A percentile compares a stretch with the other conserved stretches of the same genome.
These are phyloP conservation scores for Teleogryllus occipitalis DNA, from an alignment of 1,140 invertebrate genomes.

Conservation along the genomic window DNA sequence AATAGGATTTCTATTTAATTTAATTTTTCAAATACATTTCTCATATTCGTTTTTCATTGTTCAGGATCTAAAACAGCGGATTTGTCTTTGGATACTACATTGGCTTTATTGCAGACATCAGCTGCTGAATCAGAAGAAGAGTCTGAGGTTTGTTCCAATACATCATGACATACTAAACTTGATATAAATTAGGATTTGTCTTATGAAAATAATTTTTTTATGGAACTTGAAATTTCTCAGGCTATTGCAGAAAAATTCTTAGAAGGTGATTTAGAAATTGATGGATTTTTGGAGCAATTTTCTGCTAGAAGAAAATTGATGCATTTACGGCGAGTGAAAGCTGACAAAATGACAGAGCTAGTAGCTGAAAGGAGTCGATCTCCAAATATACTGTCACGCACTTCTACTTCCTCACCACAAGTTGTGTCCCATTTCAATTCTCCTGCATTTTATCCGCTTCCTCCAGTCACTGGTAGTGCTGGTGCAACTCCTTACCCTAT, in stretches of 20 bases:
- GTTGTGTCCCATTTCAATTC: not conserved
- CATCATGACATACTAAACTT: not conserved
- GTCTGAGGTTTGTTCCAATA: constrained; percentile 52
- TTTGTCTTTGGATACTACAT: constrained; percentile 66
- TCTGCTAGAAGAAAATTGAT: constrained; percentile 61
- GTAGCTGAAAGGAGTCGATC: not conserved
- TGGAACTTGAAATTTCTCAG: constrained; percentile 24
- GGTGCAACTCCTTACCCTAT: constrained; percentile 13
- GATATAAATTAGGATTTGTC: constrained; percentile 2
- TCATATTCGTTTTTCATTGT: constrained; percentile 12
- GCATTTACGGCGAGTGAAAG: constrained; percentile 73
- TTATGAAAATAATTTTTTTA: constrained; percentile 15
- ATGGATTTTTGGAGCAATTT: constrained; percentile 72
- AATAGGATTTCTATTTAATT: constrained; percentile 9
- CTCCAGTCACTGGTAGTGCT: not conserved
- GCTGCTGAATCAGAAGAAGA: constrained; percentile 81
- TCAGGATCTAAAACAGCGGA: constrained; percentile 58
- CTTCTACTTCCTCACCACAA: constrained; percentile 7
- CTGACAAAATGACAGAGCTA: constrained; percentile 61
- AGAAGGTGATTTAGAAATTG: constrained; percentile 59
- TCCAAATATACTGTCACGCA: not conserved
- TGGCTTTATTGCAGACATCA: constrained; percentile 74
- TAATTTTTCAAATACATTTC: not conserved
- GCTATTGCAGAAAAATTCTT: constrained; percentile 66
- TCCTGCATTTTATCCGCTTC: not conserved